A percentile compares a stretch with the other conserved stretches of the same genome.
phyloP scores from a whole-genome alignment of 2,797 vertebrate species.

The Gadopsis marmoratus region DNA sequence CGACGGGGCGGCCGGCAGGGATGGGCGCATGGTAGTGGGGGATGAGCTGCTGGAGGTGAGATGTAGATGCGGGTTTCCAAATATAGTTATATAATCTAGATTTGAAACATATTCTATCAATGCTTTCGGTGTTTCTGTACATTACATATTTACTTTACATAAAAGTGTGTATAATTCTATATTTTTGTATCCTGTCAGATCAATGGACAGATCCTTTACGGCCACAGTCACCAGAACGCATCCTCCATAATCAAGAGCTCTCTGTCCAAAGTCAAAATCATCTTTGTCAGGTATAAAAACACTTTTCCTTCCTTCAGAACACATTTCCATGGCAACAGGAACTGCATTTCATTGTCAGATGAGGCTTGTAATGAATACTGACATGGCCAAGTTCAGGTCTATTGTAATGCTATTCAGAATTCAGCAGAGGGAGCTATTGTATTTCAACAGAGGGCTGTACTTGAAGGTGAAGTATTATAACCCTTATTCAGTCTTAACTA shows the following conservation, averaged over 20 bases:
- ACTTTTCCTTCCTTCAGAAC: background rate
- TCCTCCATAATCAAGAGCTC: conserved; percentile 97
- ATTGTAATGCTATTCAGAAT: conserved; percentile 44
- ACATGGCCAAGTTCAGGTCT: background rate
- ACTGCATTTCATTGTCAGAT: background rate
- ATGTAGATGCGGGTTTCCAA: no score
- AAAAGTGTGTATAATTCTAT: background rate
- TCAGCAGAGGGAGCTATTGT: conserved; percentile 78
- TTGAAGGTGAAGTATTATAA: background rate
- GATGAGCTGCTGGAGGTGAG: conserved; percentile 97
- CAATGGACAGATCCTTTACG: conserved; percentile 95
- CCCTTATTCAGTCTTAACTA: background rate
- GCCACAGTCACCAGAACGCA: conserved; percentile 97
- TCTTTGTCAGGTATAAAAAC: conserved; percentile 91
- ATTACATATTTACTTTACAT: background rate
- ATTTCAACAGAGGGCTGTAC: conserved; percentile 9
- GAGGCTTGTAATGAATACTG: background rate
- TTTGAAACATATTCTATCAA: background rate
- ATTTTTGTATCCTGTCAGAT: conserved; percentile 84
- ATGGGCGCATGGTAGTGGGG: conserved; percentile 91
- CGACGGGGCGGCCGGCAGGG: conserved; percentile 92
- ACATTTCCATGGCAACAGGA: conserved; percentile 10
- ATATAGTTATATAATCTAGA: background rate
- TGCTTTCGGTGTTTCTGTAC: background rate
- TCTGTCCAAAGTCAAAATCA: conserved; percentile 94